phyloP scores from a whole-genome alignment of 1,140 invertebrate genomes.

The Manduca sexta region DNA sequence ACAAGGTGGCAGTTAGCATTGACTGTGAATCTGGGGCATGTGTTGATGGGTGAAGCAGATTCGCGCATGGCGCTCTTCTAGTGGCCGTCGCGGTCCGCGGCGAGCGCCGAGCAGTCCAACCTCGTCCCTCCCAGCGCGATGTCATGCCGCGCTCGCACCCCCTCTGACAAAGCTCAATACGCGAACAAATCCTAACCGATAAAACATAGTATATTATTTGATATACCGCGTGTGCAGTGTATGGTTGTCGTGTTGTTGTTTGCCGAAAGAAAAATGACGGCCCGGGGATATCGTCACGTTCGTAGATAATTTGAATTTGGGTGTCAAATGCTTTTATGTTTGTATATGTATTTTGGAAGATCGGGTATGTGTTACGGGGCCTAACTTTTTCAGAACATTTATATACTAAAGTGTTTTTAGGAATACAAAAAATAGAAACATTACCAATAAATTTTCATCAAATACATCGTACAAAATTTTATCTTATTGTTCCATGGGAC shows the following conservation, averaged over 20 bases:
- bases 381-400: too few relatives aligned
- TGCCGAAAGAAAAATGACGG: slow-evolving; percentile 41
- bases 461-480: too few relatives aligned
- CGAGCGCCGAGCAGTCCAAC: slow-evolving; percentile 35
- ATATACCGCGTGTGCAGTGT: slow-evolving; percentile 32
- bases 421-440: too few relatives aligned
- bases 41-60: slow-evolving; percentile 25
- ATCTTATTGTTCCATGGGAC: too few relatives aligned
- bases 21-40: slow-evolving; percentile 48
- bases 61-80: slow-evolving; percentile 45
- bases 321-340: slow-evolving; percentile 51
- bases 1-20: slow-evolving; percentile 40
- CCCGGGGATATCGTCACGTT: slow-evolving; percentile 48
- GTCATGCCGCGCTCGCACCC: slow-evolving; percentile 38
- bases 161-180: slow-evolving; percentile 24
- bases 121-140: slow-evolving; percentile 40
- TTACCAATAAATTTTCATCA: too few relatives aligned
- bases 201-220: not conserved
- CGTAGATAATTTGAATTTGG: slow-evolving; percentile 51
- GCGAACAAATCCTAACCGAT: slow-evolving; percentile 15
- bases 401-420: too few relatives aligned
- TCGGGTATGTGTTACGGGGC: slow-evolving; percentile 9
- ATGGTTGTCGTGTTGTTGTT: slow-evolving; percentile 19
- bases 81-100: slow-evolving; percentile 8
- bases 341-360: slow-evolving; percentile 39